These are phyloP conservation scores for Linyphia triangularis DNA, from an alignment of 2,888 invertebrate species.

Conservation along the genomic window DNA sequence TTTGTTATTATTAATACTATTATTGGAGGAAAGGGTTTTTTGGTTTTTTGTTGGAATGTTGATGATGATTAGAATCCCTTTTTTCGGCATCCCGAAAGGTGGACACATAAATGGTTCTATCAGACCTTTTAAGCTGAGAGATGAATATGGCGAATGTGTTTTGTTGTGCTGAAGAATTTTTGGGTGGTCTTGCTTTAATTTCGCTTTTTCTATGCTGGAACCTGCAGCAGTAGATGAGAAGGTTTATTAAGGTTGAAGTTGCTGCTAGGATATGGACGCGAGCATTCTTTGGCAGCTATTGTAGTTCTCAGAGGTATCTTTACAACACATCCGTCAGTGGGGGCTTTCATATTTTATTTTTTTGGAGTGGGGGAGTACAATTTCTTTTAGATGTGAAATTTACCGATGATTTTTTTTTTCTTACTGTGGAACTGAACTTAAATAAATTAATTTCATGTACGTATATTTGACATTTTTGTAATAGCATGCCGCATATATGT, in stretches of 20 bases:
- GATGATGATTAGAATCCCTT: too few species aligned
- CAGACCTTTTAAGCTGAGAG: too few species aligned
- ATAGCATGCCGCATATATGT: too few species aligned
- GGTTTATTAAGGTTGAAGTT: neutral
- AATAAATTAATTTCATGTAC: neutral
- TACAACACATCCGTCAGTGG: neutral
- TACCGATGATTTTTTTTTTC: neutral
- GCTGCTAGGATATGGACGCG: neutral
- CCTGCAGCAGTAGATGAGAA: too few species aligned
- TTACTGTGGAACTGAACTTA: neutral
- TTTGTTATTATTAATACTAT: neutral
- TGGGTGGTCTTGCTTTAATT: neutral
- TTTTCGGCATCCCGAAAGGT: neutral
- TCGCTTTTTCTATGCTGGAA: neutral
- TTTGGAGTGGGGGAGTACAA: neutral
- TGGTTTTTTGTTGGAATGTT: too few species aligned
- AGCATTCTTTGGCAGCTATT: neutral
- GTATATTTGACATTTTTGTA: neutral
- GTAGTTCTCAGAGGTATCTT: neutral
- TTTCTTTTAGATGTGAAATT: neutral
- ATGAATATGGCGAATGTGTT: neutral
- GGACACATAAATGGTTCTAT: neutral
- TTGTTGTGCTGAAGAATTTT: neutral
- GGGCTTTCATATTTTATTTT: neutral
- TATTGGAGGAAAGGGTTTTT: too few species aligned